Percentiles rank a stretch among this genome's conserved stretches.
Conservation (phyloP, 2,797 vertebrate genomes). For the Sebastolobus altivelis region DNA sequence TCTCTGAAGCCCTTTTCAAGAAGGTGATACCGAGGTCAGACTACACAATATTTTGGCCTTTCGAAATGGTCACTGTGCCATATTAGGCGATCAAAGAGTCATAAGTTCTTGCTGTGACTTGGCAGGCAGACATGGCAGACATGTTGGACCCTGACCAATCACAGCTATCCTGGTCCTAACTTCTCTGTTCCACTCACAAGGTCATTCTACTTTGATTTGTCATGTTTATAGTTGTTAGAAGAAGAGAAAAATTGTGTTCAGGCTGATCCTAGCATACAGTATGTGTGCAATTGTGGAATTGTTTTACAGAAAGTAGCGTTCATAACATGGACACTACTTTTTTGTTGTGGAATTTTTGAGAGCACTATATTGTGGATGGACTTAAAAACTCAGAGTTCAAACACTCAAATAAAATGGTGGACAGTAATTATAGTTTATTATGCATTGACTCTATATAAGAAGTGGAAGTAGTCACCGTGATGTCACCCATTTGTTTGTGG, state of each 20-base stretch:
- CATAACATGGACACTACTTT: background rate
- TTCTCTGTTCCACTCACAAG: background rate
- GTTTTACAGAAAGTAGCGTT: background rate
- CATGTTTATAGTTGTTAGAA: background rate
- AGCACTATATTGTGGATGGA: background rate
- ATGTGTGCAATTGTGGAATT: background rate
- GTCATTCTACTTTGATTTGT: background rate
- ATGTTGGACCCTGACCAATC: conserved; percentile 3
- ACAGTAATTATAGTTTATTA: background rate
- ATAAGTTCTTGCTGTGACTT: background rate
- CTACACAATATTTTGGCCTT: background rate
- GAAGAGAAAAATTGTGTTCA: background rate
- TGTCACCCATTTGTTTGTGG: too few species aligned
- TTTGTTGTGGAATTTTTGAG: background rate
- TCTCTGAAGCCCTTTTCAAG: background rate
- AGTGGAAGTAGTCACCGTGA: too few species aligned
- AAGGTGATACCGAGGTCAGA: background rate
- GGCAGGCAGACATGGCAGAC: background rate
- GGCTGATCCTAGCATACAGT: background rate
- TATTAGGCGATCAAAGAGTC: background rate
- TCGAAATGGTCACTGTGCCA: background rate
- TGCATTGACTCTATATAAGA: too few species aligned
- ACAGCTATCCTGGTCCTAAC: background rate
- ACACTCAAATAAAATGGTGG: background rate
- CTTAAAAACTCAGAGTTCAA: background rate